These are phyloP conservation scores for Labia minor DNA, from an alignment of 2,888 invertebrate species.

Conservation along the genomic window DNA sequence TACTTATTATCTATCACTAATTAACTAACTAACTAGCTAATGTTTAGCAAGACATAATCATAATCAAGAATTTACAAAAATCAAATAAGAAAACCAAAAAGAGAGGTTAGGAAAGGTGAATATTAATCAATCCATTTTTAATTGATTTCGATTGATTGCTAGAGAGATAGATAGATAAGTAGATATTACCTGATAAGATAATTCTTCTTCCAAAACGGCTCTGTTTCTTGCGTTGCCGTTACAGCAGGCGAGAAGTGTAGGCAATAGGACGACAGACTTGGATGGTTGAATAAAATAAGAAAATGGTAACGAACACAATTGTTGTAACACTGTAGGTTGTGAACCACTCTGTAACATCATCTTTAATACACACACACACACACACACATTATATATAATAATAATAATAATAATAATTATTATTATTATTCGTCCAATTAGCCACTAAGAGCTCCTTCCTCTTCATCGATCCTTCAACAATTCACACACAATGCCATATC, in stretches of 20 bases:
- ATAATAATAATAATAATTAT: slow-evolving; percentile 2
- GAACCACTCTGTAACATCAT: slow-evolving; percentile 62
- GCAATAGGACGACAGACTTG: slow-evolving; percentile 61
- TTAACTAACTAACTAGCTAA: no score
- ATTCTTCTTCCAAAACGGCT: slow-evolving; percentile 63
- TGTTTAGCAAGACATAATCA: no score
- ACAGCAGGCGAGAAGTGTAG: slow-evolving; percentile 64
- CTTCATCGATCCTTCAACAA: no score
- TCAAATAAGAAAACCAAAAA: no score
- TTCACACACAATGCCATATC: no score
- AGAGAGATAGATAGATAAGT: no score
- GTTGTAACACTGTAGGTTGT: slow-evolving; percentile 69
- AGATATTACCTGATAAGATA: slow-evolving; percentile 48
- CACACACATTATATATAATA: slow-evolving; percentile 17
- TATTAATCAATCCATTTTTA: no score
- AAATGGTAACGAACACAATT: slow-evolving; percentile 71
- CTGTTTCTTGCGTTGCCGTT: slow-evolving; percentile 53
- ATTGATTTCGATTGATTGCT: no score
- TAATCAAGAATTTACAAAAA: no score
- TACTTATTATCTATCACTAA: no score
- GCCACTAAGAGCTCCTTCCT: background rate
- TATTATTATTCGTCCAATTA: no score
- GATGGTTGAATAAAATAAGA: slow-evolving; percentile 70
- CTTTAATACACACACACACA: slow-evolving; percentile 43
- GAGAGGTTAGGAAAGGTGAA: no score